phyloP scores from a whole-genome alignment of 2,888 invertebrate species.

The Hedychridium roseum region DNA sequence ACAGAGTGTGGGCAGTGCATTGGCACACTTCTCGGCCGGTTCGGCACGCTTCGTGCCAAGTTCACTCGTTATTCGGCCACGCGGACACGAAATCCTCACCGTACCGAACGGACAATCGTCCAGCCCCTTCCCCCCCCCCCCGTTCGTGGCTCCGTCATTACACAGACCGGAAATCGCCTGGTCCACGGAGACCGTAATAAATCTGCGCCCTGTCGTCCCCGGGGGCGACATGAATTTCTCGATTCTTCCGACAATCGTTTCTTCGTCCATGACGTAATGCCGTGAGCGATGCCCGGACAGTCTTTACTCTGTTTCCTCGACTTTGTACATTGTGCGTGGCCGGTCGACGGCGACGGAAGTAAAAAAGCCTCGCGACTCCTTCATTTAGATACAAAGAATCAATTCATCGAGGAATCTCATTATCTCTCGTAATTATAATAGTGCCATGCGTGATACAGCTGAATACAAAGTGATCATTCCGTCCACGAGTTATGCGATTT shows the following conservation, averaged over 20 bases:
- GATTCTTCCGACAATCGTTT: slow-evolving; percentile 12
- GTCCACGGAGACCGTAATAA: too few relatives aligned
- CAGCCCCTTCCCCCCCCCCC: too few relatives aligned
- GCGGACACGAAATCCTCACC: too few relatives aligned
- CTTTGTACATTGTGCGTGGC: slow-evolving; percentile 30
- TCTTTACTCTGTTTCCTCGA: slow-evolving; percentile 29
- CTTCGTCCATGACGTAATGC: slow-evolving; percentile 10
- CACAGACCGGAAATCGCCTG: too few relatives aligned
- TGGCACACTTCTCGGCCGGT: slow-evolving; percentile 33
- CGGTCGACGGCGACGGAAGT: slow-evolving; percentile 7
- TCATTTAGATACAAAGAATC: slow-evolving; percentile 37
- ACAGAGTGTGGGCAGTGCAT: slow-evolving; percentile 28
- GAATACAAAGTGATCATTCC: slow-evolving; percentile 22
- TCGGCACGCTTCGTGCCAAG: slow-evolving; percentile 32
- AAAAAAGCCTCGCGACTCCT: slow-evolving; percentile 15
- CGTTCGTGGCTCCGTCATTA: too few relatives aligned
- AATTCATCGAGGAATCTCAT: slow-evolving; percentile 40
- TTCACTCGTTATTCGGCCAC: slow-evolving; percentile 35
- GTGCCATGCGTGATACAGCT: slow-evolving; percentile 27
- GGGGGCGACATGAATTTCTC: slow-evolving; percentile 7
- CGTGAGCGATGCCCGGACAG: slow-evolving; percentile 26
- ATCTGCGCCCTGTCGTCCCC: too few relatives aligned
- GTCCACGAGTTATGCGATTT: too few relatives aligned
- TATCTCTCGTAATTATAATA: slow-evolving; percentile 35
- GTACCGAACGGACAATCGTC: too few relatives aligned